phyloP scores from a whole-genome alignment of 2,888 invertebrate genomes.

The Caenorhabditis plicata region DNA sequence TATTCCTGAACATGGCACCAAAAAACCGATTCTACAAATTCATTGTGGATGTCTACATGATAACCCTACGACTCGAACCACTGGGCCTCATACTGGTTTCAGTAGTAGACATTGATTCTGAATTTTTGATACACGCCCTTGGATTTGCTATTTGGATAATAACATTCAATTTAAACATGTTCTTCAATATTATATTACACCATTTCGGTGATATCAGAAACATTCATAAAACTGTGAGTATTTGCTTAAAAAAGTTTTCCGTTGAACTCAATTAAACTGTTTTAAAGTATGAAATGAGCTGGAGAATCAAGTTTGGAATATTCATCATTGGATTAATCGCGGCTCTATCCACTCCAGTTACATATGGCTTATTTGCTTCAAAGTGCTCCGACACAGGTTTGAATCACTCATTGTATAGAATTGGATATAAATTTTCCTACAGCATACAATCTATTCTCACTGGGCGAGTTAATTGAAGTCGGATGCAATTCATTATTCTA shows the following conservation, averaged over 20 bases:
- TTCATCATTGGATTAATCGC: slow-evolving; percentile 52
- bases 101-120: slow-evolving; percentile 58
- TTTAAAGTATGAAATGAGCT: slow-evolving; percentile 52
- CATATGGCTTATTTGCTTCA: slow-evolving; percentile 53
- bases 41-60: slow-evolving; percentile 31
- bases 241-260: not conserved
- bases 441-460: slow-evolving; percentile 59
- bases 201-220: slow-evolving; percentile 52
- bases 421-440: slow-evolving; percentile 12
- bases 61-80: slow-evolving; percentile 42
- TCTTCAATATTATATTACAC: slow-evolving; percentile 59
- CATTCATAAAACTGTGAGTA: slow-evolving; percentile 34
- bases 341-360: slow-evolving; percentile 61
- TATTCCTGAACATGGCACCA: slow-evolving; percentile 38
- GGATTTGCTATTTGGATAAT: slow-evolving; percentile 59
- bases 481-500: slow-evolving; percentile 60
- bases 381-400: slow-evolving; percentile 39
- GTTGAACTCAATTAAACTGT: not conserved
- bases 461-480: slow-evolving; percentile 60
- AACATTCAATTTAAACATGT: slow-evolving; percentile 61
- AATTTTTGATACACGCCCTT: slow-evolving; percentile 57
- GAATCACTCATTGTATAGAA: no score
- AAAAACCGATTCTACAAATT: slow-evolving; percentile 30
- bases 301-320: slow-evolving; percentile 53
- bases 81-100: slow-evolving; percentile 53